Conservation (phyloP, 2,797 vertebrate species). For the Taenioides sp. region DNA sequence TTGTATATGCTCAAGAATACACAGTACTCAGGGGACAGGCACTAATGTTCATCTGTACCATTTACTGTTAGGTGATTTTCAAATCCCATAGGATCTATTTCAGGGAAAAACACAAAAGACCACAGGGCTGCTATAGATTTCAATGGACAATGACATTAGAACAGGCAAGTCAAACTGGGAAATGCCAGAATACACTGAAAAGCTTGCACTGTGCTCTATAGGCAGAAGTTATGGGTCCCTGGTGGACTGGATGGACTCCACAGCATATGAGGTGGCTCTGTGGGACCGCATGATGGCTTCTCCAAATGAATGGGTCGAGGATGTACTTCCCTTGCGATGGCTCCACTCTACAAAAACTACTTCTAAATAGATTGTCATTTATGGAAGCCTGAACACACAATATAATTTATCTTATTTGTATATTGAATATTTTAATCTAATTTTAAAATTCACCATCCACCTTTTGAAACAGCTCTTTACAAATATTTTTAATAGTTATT, state of each 20-base stretch:
- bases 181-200: background rate
- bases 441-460: background rate
- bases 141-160: background rate
- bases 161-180: background rate
- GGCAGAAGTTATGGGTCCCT: slow-evolving; percentile 88
- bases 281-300: slow-evolving; percentile 90
- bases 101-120: background rate
- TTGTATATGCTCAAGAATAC: background rate
- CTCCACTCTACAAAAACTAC: slow-evolving; percentile 73
- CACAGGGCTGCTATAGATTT: background rate
- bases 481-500: background rate
- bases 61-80: background rate
- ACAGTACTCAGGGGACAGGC: background rate
- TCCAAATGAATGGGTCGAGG: slow-evolving; percentile 91
- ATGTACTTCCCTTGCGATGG: slow-evolving; percentile 84
- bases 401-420: background rate
- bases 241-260: slow-evolving; percentile 98
- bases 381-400: background rate
- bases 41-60: background rate
- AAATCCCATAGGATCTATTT: background rate
- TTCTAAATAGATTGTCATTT: slow-evolving; percentile 1
- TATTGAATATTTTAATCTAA: background rate
- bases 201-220: slow-evolving; percentile 47
- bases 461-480: background rate
- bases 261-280: slow-evolving; percentile 82